phyloP scores from a whole-genome alignment of 1,140 invertebrate genomes.

The Eufriesea mexicana region DNA sequence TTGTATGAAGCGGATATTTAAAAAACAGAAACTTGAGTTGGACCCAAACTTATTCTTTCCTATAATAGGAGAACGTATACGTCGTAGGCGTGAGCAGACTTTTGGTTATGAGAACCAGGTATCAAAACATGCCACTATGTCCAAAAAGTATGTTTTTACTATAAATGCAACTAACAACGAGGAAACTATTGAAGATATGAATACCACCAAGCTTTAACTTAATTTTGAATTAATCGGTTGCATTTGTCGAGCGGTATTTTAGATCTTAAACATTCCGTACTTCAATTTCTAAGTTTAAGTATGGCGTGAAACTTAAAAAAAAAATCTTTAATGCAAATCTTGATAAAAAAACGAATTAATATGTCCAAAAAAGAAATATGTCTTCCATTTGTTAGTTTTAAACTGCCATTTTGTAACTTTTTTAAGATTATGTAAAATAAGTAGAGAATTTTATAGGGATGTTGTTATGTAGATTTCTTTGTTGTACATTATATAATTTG shows the following conservation, averaged over 20 bases:
- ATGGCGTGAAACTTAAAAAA: not conserved
- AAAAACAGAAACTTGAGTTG: slow-evolving; percentile 62
- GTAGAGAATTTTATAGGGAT: too few relatives aligned
- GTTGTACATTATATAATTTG: not conserved
- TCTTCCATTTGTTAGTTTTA: slow-evolving; percentile 31
- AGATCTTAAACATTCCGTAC: slow-evolving; percentile 38
- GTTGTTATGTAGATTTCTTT: not conserved
- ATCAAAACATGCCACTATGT: not conserved
- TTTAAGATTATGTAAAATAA: not conserved
- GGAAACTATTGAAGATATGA: not conserved
- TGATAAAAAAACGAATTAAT: not conserved
- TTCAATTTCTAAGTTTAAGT: not conserved
- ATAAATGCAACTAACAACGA: too few relatives aligned
- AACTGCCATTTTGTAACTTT: slow-evolving; percentile 22
- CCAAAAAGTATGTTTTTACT: slow-evolving; percentile 59
- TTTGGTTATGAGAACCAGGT: not conserved
- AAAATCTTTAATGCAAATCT: not conserved
- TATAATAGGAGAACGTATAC: slow-evolving; percentile 82
- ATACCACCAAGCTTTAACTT: slow-evolving; percentile 40
- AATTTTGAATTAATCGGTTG: not conserved
- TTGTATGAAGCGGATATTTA: slow-evolving; percentile 60
- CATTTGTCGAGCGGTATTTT: slow-evolving; percentile 1
- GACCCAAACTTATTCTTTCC: slow-evolving; percentile 87
- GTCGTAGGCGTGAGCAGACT: slow-evolving; percentile 43
- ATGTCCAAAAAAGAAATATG: not conserved